Conservation (phyloP, 2,113 vertebrate genomes). For the Elaphurus davidianus region DNA sequence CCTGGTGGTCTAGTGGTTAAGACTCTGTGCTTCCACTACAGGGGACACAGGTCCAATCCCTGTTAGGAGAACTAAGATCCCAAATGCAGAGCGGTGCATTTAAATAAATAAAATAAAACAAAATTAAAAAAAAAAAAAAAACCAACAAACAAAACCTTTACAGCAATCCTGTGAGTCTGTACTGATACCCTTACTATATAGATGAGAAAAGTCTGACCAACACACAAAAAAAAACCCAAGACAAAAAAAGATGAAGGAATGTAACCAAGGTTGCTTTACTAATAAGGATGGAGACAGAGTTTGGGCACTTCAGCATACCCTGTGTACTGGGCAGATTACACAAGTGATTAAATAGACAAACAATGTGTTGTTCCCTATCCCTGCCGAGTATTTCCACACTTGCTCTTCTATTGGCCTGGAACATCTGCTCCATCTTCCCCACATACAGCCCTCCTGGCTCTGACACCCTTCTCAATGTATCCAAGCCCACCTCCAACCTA, state of each 20-base stretch:
- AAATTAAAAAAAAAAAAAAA: neutral
- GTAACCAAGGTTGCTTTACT: neutral
- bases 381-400: neutral
- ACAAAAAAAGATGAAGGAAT: neutral
- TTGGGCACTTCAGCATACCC: neutral
- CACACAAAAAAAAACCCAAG: neutral
- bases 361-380: neutral
- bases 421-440: accelerated
- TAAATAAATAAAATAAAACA: neutral
- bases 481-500: no score
- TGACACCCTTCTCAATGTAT: neutral
- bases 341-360: neutral
- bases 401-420: neutral
- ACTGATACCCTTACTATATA: neutral
- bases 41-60: neutral
- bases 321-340: neutral
- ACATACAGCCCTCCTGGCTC: neutral
- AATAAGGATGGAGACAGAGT: neutral
- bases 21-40: neutral
- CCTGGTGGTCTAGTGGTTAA: neutral
- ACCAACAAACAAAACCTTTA: neutral
- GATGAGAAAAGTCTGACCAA: neutral
- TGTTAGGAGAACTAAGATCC: neutral
- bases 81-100: neutral
- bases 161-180: neutral